Percentiles rank a stretch among this genome's conserved stretches.
These are phyloP conservation scores for Hapalemur alaotrensis DNA, from an alignment of 2,797 vertebrate species.

Conservation along the genomic window DNA sequence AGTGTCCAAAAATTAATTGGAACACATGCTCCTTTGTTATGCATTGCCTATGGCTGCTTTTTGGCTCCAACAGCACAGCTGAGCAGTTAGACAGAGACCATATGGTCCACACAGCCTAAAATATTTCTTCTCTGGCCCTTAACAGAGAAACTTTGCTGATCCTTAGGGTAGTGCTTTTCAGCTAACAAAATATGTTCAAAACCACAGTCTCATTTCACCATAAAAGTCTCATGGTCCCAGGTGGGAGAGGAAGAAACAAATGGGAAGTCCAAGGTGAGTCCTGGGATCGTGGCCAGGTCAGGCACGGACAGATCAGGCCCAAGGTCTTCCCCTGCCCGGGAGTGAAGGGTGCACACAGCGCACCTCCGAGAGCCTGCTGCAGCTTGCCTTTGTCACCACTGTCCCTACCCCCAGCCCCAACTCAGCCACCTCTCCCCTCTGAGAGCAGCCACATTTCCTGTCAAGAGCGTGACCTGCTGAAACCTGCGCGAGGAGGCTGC, in stretches of 20 bases:
- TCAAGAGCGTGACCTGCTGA: constrained; percentile 43
- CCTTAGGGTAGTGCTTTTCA: background rate
- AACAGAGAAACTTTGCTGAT: background rate
- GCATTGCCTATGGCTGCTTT: background rate
- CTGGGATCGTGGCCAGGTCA: background rate
- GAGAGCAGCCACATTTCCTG: constrained; percentile 57
- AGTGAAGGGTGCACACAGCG: background rate
- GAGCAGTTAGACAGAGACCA: background rate
- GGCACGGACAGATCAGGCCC: background rate
- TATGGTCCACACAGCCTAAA: background rate
- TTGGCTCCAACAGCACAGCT: background rate
- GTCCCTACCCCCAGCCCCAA: background rate
- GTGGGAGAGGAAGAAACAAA: background rate
- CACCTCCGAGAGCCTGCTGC: background rate
- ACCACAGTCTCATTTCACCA: background rate
- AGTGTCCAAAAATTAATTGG: background rate
- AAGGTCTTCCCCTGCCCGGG: background rate
- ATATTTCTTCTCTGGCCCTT: background rate
- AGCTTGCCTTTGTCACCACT: background rate
- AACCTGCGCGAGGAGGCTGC: background rate
- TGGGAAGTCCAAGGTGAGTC: background rate
- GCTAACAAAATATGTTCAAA: constrained; percentile 3
- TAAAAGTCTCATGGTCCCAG: background rate
- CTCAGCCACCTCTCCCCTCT: background rate
- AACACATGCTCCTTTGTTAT: background rate